Evolutionary conservation across 2,113 vertebrate genomes (phyloP).

Genomic region (Nesoenas mayeri): DNA sequence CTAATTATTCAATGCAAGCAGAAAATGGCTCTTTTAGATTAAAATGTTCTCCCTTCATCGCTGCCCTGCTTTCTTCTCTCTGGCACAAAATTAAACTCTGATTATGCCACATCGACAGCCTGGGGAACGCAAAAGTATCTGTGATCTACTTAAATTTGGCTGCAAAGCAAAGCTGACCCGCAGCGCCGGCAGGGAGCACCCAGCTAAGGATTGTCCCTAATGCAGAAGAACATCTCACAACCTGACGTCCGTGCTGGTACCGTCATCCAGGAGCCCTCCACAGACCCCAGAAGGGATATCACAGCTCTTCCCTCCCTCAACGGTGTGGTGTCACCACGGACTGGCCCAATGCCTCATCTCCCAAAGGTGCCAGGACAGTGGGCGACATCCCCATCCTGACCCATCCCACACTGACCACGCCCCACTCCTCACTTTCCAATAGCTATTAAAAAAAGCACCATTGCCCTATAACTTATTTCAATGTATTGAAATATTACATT

Average conservation of each 20-base stretch:
- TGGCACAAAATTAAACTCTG: background rate
- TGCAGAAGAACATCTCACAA: background rate
- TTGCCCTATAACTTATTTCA: background rate
- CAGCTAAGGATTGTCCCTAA: no score
- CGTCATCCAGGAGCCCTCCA: background rate
- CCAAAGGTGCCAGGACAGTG: background rate
- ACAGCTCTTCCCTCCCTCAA: accelerated
- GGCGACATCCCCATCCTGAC: background rate
- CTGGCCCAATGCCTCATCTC: accelerated
- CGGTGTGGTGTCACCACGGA: accelerated
- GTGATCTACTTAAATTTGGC: background rate
- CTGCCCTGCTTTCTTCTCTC: background rate
- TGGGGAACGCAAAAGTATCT: background rate
- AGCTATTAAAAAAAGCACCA: background rate
- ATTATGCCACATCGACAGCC: background rate
- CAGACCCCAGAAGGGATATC: background rate
- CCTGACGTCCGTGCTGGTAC: background rate
- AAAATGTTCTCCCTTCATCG: background rate
- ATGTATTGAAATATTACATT: background rate
- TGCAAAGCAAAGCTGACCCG: background rate
- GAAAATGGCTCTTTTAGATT: conserved; percentile 23
- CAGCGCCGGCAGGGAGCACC: accelerated
- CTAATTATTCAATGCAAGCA: background rate
- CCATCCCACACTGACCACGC: background rate
- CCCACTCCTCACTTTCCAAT: background rate